Conservation (phyloP, 2,888 invertebrate species). For the Erebia epiphron region DNA sequence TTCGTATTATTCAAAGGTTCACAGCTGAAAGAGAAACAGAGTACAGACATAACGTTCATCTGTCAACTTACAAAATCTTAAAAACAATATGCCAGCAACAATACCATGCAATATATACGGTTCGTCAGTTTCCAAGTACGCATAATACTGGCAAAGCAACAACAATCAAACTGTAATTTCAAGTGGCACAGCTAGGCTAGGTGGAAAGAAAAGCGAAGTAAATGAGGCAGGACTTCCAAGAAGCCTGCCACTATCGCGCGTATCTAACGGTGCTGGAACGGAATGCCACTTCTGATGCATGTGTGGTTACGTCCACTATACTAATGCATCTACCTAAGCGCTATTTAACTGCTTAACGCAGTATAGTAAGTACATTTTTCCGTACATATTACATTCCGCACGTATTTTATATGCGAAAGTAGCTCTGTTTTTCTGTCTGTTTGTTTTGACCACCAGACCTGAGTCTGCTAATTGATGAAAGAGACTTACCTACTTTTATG, state of each 20-base stretch:
- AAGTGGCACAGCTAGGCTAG: slow-evolving; percentile 39
- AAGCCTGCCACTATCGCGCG: slow-evolving; percentile 37
- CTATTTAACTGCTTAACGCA: neutral
- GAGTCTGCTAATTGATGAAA: no score
- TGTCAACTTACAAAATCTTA: no score
- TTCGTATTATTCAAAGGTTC: no score
- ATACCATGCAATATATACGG: no score
- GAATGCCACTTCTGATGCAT: slow-evolving; percentile 38
- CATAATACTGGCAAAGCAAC: slow-evolving; percentile 19
- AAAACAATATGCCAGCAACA: no score
- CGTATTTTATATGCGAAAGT: no score
- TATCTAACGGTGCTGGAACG: slow-evolving; percentile 38
- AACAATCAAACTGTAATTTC: slow-evolving; percentile 43
- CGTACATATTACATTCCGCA: no score
- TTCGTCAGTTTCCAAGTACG: neutral
- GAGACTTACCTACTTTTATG: no score
- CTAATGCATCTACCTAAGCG: slow-evolving; percentile 18
- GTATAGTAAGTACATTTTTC: neutral
- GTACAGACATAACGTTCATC: no score
- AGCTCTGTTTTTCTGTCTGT: no score
- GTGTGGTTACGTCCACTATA: slow-evolving; percentile 29
- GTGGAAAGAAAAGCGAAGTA: slow-evolving; percentile 40
- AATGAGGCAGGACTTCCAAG: slow-evolving; percentile 42
- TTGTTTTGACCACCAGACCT: no score
- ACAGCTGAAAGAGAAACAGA: no score